Conservation (phyloP, 2,113 vertebrate genomes). For the Burhinus oedicnemus region DNA sequence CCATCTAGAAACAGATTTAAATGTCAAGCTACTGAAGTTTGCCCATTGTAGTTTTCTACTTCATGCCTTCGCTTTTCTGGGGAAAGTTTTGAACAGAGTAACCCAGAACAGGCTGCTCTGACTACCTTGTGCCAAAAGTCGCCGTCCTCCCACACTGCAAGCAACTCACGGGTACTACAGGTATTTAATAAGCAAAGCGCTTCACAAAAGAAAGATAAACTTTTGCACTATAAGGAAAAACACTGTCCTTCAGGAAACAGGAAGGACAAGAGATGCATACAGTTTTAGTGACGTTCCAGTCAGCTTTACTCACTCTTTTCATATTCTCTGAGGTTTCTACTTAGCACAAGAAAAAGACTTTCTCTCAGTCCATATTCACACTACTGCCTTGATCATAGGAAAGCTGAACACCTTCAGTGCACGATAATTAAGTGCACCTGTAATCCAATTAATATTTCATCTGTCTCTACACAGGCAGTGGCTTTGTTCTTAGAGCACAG, state of each 20-base stretch:
- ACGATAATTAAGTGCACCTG: not conserved
- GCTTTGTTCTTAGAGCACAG: constrained; percentile 32
- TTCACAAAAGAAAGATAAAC: not conserved
- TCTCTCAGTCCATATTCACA: not conserved
- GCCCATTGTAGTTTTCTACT: not conserved
- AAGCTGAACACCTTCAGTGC: constrained; percentile 1
- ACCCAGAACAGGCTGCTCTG: not conserved
- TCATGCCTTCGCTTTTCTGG: not conserved
- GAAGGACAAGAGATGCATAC: not conserved
- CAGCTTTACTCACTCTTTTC: not conserved
- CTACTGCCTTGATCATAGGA: not conserved
- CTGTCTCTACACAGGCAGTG: not conserved
- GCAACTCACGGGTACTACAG: not conserved
- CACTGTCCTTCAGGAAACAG: not conserved
- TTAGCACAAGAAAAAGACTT: not conserved
- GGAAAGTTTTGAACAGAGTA: not conserved
- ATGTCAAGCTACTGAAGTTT: not conserved
- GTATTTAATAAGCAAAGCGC: not conserved
- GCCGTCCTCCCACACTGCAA: not conserved
- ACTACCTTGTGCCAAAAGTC: not conserved
- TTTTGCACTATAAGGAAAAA: not conserved
- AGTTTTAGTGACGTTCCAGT: not conserved
- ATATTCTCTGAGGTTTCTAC: not conserved
- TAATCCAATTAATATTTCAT: constrained; percentile 34
- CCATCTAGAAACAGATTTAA: not conserved